Conservation (phyloP, 2,797 vertebrate species). For the Clarias laeviceps region DNA sequence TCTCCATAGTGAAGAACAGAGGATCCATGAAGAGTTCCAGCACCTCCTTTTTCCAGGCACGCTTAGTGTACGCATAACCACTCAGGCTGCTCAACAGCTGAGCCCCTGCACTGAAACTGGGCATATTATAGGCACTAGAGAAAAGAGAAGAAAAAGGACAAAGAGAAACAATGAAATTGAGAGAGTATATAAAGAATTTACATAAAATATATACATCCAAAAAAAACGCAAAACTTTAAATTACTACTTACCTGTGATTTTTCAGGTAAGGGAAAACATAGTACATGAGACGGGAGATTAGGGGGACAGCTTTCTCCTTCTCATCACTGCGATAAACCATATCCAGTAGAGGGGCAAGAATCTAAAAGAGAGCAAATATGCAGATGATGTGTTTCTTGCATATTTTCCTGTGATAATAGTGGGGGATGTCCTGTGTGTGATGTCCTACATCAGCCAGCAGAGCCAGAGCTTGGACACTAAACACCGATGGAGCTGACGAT, state of each 20-base stretch:
- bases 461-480: slow-evolving; percentile 94
- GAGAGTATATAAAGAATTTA: neutral
- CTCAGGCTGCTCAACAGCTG: slow-evolving; percentile 93
- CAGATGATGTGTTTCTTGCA: neutral
- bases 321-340: slow-evolving; percentile 97
- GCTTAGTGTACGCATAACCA: slow-evolving; percentile 94
- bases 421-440: neutral
- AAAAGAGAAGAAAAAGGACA: neutral
- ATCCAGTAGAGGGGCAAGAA: slow-evolving; percentile 89
- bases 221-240: neutral
- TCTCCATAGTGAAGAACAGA: slow-evolving; percentile 96
- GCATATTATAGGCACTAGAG: slow-evolving; percentile 88
- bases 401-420: neutral
- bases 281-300: slow-evolving; percentile 92
- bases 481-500: slow-evolving; percentile 89
- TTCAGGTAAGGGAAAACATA: slow-evolving; percentile 95
- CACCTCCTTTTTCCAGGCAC: slow-evolving; percentile 96
- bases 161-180: neutral
- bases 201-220: neutral
- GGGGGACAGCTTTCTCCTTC: slow-evolving; percentile 93
- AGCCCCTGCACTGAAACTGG: slow-evolving; percentile 90
- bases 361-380: slow-evolving; percentile 53
- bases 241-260: slow-evolving; percentile 86
- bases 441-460: slow-evolving; percentile 89
- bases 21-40: slow-evolving; percentile 95